These are phyloP conservation scores for Cyprichromis sp. DNA, from an alignment of 2,113 vertebrate species.

Conservation along the genomic window DNA sequence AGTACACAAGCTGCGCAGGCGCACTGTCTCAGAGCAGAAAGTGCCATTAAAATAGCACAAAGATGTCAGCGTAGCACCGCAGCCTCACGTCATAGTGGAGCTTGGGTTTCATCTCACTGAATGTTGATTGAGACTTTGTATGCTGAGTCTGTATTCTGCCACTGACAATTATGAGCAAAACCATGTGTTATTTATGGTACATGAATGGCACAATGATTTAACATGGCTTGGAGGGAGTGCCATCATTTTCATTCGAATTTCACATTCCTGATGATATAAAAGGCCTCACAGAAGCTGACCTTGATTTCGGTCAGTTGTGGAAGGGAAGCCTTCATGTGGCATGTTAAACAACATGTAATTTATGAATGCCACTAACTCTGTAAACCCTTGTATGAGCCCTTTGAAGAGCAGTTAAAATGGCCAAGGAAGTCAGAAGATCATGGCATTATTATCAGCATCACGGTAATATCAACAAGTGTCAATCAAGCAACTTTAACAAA, in stretches of 20 bases:
- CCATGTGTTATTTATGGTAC: slow-evolving; percentile 43
- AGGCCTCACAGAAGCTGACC: neutral
- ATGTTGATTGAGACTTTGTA: slow-evolving; percentile 14
- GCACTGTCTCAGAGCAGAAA: slow-evolving; percentile 8
- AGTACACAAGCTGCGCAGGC: neutral
- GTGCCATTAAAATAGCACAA: slow-evolving; percentile 30
- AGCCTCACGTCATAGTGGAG: neutral
- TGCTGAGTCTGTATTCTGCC: slow-evolving; percentile 1
- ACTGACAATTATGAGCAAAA: slow-evolving; percentile 10
- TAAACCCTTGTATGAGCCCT: neutral
- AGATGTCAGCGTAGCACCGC: slow-evolving; percentile 14
- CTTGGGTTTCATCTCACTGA: slow-evolving; percentile 4
- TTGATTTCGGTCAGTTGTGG: slow-evolving; percentile 9
- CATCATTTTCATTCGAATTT: slow-evolving; percentile 23
- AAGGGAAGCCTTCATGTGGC: neutral
- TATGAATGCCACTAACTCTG: slow-evolving; percentile 3
- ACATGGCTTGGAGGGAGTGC: neutral
- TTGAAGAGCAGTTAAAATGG: slow-evolving; percentile 7
- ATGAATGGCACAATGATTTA: slow-evolving; percentile 8
- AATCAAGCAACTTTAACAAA: neutral
- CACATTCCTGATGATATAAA: neutral
- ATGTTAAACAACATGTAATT: neutral
- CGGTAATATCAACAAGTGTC: neutral
- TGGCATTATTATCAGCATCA: neutral
- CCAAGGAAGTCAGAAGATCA: neutral